Evolutionary conservation across 2,113 vertebrate genomes (phyloP).

Genomic region (Lathamus discolor): DNA sequence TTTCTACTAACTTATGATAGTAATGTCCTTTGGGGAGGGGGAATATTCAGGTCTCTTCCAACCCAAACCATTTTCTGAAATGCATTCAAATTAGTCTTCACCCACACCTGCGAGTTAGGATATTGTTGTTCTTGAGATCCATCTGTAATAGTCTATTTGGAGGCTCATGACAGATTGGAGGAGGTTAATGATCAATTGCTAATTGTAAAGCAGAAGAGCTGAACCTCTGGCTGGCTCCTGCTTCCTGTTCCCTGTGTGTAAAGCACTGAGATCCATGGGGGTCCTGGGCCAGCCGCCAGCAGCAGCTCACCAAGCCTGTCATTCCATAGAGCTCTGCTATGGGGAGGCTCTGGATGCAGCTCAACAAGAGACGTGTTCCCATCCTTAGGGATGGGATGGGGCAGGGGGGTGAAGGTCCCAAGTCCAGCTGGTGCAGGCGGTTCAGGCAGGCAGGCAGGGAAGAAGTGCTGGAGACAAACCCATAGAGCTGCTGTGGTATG

Average conservation of each 20-base stretch:
- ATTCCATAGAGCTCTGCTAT: background rate
- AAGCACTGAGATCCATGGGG: fast-evolving
- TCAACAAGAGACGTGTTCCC: background rate
- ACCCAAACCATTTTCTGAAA: background rate
- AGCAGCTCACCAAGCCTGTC: background rate
- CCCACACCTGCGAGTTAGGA: background rate
- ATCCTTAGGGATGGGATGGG: background rate
- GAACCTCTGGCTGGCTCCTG: background rate
- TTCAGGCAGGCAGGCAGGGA: background rate
- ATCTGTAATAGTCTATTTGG: background rate
- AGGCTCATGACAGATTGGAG: background rate
- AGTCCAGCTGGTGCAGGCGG: background rate
- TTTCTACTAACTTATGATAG: background rate
- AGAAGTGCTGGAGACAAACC: background rate
- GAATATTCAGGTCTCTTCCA: background rate
- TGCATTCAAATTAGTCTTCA: background rate
- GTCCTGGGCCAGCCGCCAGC: background rate
- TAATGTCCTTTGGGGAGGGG: background rate
- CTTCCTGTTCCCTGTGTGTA: background rate
- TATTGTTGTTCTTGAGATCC: background rate
- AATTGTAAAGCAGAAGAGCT: background rate
- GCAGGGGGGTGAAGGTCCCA: background rate
- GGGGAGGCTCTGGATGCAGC: background rate
- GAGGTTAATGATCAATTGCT: background rate
- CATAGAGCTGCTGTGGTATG: fast-evolving